A percentile compares a stretch with the other conserved stretches of the same genome.
Conservation (phyloP, 2,797 vertebrate species). For the Chaunax sp. region DNA sequence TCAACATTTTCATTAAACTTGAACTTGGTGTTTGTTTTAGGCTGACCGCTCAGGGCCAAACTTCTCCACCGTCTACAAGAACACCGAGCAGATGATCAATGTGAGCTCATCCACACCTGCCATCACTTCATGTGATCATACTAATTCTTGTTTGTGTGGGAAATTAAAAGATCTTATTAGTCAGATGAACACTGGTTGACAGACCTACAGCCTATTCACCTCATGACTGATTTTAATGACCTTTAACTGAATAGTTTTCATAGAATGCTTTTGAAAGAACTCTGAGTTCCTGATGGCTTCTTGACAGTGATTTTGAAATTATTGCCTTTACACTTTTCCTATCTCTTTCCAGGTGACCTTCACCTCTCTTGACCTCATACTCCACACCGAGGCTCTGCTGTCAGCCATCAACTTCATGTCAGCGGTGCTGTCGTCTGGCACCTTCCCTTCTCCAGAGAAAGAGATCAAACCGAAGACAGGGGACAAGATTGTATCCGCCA, state of each 20-base stretch:
- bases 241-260: too few relatives aligned
- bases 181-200: neutral
- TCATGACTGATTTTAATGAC: too few relatives aligned
- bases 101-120: slow-evolving; percentile 75
- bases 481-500: slow-evolving; percentile 75
- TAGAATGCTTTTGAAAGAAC: neutral
- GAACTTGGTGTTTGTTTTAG: slow-evolving; percentile 70
- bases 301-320: too few relatives aligned
- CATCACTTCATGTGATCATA: neutral
- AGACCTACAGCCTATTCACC: neutral
- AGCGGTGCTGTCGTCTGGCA: slow-evolving; percentile 76
- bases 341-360: slow-evolving; percentile 86
- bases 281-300: neutral
- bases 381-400: slow-evolving; percentile 94
- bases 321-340: neutral
- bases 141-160: neutral
- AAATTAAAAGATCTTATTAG: neutral
- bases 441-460: slow-evolving; percentile 68
- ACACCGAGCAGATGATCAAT: slow-evolving; percentile 88
- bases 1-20: too few relatives aligned
- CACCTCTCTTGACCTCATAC: slow-evolving; percentile 89
- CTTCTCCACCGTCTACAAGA: slow-evolving; percentile 86
- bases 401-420: slow-evolving; percentile 91
- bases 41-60: slow-evolving; percentile 88
- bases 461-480: slow-evolving; percentile 73